Conservation (phyloP, 2,888 invertebrate species). For the Drosophila koepferae region DNA sequence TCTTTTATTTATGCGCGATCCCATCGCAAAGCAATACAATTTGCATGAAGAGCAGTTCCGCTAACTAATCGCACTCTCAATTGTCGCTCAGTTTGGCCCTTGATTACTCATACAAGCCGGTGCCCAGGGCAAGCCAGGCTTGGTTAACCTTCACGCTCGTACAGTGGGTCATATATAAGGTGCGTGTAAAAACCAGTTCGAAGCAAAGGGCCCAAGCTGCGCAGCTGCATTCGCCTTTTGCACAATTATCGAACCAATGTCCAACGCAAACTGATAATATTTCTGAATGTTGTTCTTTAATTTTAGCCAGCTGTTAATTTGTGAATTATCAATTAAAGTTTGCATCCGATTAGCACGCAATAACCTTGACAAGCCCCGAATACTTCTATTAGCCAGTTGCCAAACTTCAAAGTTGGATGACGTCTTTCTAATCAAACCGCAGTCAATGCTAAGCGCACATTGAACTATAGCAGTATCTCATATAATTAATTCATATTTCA, state of each 20-base stretch:
- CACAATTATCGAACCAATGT: neutral
- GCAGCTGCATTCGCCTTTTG: slow-evolving; percentile 14
- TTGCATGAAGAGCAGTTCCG: slow-evolving; percentile 53
- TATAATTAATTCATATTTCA: slow-evolving; percentile 37
- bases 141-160: slow-evolving; percentile 39
- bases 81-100: slow-evolving; percentile 2
- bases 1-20: slow-evolving; percentile 70
- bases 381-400: slow-evolving; percentile 22
- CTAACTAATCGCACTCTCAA: slow-evolving; percentile 11
- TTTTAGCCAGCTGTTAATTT: slow-evolving; percentile 16
- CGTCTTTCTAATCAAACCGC: slow-evolving; percentile 32
- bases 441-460: slow-evolving; percentile 51
- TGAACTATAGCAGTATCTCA: slow-evolving; percentile 39
- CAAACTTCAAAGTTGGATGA: slow-evolving; percentile 15
- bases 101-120: slow-evolving; percentile 38
- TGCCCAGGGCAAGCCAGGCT: slow-evolving; percentile 23
- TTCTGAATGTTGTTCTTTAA: slow-evolving; percentile 3
- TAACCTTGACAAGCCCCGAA: slow-evolving; percentile 42
- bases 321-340: slow-evolving; percentile 47
- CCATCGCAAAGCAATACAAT: slow-evolving; percentile 32
- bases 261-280: neutral
- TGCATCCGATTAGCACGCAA: slow-evolving; percentile 54
- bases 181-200: slow-evolving; percentile 51
- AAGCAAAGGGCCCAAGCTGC: slow-evolving; percentile 44
- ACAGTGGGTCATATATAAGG: slow-evolving; percentile 36